Base-by-base conservation (phyloP, 2,888 invertebrate species). In the Pheosia gnoma region DNA sequence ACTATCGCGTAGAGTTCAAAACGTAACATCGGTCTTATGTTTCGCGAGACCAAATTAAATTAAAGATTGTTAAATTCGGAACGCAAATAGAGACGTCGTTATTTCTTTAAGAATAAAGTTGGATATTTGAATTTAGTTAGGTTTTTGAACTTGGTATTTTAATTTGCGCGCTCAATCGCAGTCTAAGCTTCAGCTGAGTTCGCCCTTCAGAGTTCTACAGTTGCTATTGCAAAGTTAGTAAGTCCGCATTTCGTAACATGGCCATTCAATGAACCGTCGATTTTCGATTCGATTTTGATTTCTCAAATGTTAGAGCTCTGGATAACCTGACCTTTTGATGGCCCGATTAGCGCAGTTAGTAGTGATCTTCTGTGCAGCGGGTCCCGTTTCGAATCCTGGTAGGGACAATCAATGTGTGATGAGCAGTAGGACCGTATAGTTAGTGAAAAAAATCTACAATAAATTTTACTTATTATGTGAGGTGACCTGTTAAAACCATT, bases 41-140 rank as follows among this genome's bases (percentile, higher is more conserved):
- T n/a, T 8, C 47, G 5, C 3, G 1, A 47, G 39, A 59, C 58
- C 51, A 64, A 71, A 62, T 63, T 61, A 49, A 59, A 61, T 25
- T n/a, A n/a, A 55, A 43, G 39, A 45, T 67, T 49, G n/a, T 38
- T 3, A 11, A 66, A 65, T 60, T 70, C 45, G 45, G 59, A 71
- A 58, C 60, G 6, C 0, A 37, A 52, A 53, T 37, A 56, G 36
- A 55, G 38, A 56, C 58, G 51, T 71, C 10, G 43, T 45, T 45
- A 41, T 41, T 41, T 0, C 41, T 3, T 45, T 8, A 10, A 8
- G 0, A 9, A 3, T 3, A 9, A 45, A 45, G 9, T 8, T 9
- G 1, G 43, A 45, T 5, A 9, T 47, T n/a, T 0, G n/a, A n/a
- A n/a, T n/a, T 11, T 11, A 3, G n/a, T 47, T 3, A 11, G 47